These are phyloP conservation scores for Aldabrachelys gigantea DNA, from an alignment of 2,113 vertebrate genomes.

Conservation along the genomic window DNA sequence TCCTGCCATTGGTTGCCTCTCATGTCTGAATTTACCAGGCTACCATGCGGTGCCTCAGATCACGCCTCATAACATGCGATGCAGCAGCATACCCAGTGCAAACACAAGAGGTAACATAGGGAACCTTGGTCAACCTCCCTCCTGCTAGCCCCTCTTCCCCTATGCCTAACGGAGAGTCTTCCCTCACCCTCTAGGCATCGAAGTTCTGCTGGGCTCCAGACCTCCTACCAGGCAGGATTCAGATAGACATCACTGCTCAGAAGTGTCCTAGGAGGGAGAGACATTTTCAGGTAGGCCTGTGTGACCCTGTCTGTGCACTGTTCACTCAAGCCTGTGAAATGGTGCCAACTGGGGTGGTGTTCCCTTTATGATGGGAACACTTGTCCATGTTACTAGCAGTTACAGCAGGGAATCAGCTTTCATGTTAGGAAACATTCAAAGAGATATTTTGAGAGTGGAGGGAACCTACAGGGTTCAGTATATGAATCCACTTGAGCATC, in stretches of 20 bases:
- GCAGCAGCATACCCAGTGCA: not conserved
- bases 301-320: not conserved
- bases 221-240: not conserved
- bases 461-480: not conserved
- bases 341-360: not conserved
- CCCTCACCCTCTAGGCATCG: not conserved
- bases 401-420: not conserved
- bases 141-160: too few relatives aligned
- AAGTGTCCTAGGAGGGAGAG: not conserved
- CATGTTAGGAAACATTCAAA: not conserved
- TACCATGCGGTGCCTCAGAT: not conserved
- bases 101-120: not conserved
- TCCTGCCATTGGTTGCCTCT: not conserved
- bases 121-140: accelerated
- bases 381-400: accelerated
- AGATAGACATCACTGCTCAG: not conserved
- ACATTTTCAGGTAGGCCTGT: not conserved
- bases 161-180: accelerated
- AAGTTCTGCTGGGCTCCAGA: not conserved
- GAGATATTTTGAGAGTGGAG: accelerated
- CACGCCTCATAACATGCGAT: accelerated
- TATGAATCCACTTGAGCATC: not conserved
- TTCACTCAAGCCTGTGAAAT: not conserved
- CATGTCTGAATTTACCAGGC: not conserved
- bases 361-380: not conserved